Evolutionary conservation across 2,113 vertebrate genomes (phyloP), one percentile per base, ranked within the genome.

Genomic region (Lagenorhynchus albirostris): DNA sequence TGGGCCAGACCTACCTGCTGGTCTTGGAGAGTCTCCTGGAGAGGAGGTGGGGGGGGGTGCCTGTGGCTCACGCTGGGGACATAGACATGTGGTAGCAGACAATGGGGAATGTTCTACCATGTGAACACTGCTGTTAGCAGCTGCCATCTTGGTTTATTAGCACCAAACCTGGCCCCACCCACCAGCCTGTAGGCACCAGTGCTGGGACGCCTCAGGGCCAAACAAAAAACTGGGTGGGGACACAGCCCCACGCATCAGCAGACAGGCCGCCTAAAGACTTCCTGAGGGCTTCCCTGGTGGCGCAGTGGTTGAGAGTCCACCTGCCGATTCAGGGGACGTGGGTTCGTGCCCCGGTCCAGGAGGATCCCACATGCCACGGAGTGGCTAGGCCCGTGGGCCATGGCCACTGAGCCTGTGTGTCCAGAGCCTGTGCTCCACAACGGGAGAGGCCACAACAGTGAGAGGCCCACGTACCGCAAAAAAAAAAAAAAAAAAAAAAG

Each of bases 41-140:
- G 50, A 79, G 74, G 9, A 21, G 29, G 44, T 33, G 53, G 17
- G 21, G 76, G 13, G 10, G 20, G 17, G 20, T 3, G 31, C 7
- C 33, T 79, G 6, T 55, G 31, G 5, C 11, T 55, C 47, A 36
- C 20, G 17, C 47, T 79, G 31, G 11, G 33, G 31, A 79, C 11
- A 53, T 10, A 55, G 11, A 55, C 31, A 55, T 6, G 11, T 23
- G 50, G 31, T 55, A 33, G 33, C 50, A 79, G 50, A n/a, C 76
- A 55, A 0, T 14, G 33, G 2, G 50, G 7, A n/a, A 79, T 0
- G 23, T 14, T 23, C 33, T n/a, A 79, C 20, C 18, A 4, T 23
- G 76, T 55, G 31, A 79, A 55, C 50, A 55, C 50, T 8, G 5
- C 50, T 55, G 50, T n/a, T 79, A 3, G 47, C 50, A 25, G 6